These are phyloP conservation scores for Dolichopus griseipennis DNA, from an alignment of 2,888 invertebrate genomes.

Conservation along the genomic window DNA sequence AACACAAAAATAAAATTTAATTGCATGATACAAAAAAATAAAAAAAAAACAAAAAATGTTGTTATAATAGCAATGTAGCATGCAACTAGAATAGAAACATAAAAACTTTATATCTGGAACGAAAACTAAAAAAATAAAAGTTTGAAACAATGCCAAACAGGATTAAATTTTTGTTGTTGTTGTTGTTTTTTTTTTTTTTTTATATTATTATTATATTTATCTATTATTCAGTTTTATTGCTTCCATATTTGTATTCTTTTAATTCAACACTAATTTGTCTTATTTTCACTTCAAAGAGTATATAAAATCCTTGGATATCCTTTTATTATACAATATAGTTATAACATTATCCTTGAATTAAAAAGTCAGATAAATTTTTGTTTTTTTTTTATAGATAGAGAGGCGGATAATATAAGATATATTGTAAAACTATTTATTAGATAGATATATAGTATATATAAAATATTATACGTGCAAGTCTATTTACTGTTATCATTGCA, in stretches of 20 bases:
- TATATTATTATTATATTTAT: neutral
- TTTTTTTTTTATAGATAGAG: neutral
- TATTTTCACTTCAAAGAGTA: too few species aligned
- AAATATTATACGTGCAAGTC: too few species aligned
- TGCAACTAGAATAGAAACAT: neutral
- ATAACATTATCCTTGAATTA: neutral
- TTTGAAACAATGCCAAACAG: too few species aligned
- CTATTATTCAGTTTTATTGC: neutral
- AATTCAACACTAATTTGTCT: too few species aligned
- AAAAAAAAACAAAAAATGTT: too few species aligned
- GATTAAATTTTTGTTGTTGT: too few species aligned
- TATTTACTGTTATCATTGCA: too few species aligned
- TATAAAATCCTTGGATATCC: neutral
- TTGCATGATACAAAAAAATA: neutral
- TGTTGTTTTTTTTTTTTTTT: too few species aligned
- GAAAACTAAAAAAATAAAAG: neutral
- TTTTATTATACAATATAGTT: neutral
- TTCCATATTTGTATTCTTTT: too few species aligned
- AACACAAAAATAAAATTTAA: neutral
- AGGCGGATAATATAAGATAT: too few species aligned
- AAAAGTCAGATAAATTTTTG: neutral
- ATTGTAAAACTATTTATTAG: too few species aligned
- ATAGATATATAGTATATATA: too few species aligned
- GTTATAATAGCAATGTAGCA: neutral
- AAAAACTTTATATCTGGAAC: neutral